Evolutionary conservation across 2,888 invertebrate species (phyloP), one percentile per base, ranked within the genome.

Genomic region (Callyntrura sp.): DNA sequence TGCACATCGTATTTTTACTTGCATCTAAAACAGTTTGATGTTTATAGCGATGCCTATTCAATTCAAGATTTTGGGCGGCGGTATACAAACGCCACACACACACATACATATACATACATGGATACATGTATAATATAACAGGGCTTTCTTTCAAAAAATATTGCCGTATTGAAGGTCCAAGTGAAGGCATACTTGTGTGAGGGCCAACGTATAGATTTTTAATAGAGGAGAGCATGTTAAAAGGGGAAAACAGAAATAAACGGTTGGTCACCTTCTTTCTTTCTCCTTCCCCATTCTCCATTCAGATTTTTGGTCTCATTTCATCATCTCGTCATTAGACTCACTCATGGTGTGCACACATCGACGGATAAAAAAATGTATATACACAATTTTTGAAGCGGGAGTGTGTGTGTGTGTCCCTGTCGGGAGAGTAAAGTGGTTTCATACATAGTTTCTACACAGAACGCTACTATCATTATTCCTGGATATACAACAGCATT

Each of bases 281-380:
- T 17, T 25, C 51, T 35, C 35, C 35, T 35, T 35, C 35, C 35
- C 35, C 35, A 35, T 35, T 35, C 35, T 76, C 76, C 76, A 76
- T 76, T 76, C 76, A 76, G 43, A 55, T 76, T 76, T 76, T 76
- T 51, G 51, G 76, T 76, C 76, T 76, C 76, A 76, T 76, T 76
- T 76, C 76, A 51, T 76, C 76, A 51, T 76, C 76, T 28, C 76
- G 76, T 51, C 76, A 76, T 23, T 23, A 35, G 35, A 35, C 6
- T 35, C 23, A 35, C 35, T 70, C 43, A 43, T n/a, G n/a, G n/a
- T n/a, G n/a, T n/a, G 68, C 68, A 70, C n/a, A 20, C 17, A 76
- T 25, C 14, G 35, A 25, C 51, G 4, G 51, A 51, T 51, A 11
- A 20, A 48, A 73, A 70, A 23, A n/a, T n/a, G n/a, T 20, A 23